Percentiles rank a stretch among this genome's conserved stretches.
These are phyloP conservation scores for Epsilonema sp. DNA, from an alignment of 2,888 invertebrate genomes.

Conservation along the genomic window DNA sequence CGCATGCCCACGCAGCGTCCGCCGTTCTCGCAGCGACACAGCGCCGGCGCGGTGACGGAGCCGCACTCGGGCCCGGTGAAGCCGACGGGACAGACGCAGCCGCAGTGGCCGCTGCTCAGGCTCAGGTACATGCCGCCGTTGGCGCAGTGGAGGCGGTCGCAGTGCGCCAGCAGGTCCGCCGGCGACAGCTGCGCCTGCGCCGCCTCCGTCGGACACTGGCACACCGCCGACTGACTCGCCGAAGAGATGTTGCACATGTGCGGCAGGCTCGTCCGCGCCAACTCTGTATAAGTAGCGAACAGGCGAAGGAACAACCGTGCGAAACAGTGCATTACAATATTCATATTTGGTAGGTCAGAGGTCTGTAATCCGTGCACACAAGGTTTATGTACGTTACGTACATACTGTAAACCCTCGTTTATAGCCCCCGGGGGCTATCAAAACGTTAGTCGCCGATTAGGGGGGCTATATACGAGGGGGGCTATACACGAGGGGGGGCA, in stretches of 20 bases:
- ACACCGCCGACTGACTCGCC: background rate
- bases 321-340: no score
- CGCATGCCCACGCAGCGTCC: constrained; percentile 4
- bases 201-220: constrained; percentile 1
- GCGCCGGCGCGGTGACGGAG: background rate
- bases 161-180: background rate
- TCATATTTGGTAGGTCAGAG: no score
- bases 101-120: constrained; percentile 6
- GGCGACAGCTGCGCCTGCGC: background rate
- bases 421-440: no score
- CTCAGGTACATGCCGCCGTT: constrained; percentile 8
- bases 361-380: no score
- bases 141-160: constrained; percentile 1
- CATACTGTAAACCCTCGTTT: no score
- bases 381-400: no score
- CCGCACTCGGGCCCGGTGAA: constrained; percentile 3
- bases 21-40: constrained; percentile 7
- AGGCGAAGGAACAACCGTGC: no score
- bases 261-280: no score
- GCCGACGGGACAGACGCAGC: constrained; percentile 6
- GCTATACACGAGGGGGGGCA: no score
- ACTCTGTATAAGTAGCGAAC: no score
- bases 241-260: background rate
- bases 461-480: no score
- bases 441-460: no score